phyloP scores from a whole-genome alignment of 2,888 invertebrate species.

The Epirrita christyi region DNA sequence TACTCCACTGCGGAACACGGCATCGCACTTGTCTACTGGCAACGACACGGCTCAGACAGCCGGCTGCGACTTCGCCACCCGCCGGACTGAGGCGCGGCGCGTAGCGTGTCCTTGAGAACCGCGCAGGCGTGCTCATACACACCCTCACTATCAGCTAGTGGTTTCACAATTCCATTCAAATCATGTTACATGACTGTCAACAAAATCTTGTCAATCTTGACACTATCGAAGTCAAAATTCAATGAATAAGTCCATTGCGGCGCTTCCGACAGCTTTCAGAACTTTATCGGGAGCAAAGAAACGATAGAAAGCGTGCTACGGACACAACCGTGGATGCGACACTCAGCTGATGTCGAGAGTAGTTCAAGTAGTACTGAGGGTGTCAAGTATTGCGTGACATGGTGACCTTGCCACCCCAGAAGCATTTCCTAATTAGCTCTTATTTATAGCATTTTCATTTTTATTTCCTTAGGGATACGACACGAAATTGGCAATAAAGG shows the following conservation, averaged over 20 bases:
- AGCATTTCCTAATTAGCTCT: conserved; percentile 37
- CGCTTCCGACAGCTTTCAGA: background rate
- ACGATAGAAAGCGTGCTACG: conserved; percentile 41
- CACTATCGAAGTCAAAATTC: conserved; percentile 23
- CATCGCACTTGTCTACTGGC: conserved; percentile 49
- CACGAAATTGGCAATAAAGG: conserved; percentile 19
- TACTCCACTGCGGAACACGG: conserved; percentile 70
- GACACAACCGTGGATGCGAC: conserved; percentile 35
- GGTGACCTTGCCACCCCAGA: conserved; percentile 49
- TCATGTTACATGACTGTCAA: conserved; percentile 37
- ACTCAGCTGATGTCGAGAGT: conserved; percentile 29
- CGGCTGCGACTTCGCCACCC: conserved; percentile 74
- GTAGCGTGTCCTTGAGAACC: conserved; percentile 70
- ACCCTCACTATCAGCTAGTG: conserved; percentile 70
- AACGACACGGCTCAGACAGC: conserved; percentile 52
- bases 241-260: conserved; percentile 11
- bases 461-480: conserved; percentile 25
- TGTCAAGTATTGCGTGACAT: conserved; percentile 58
- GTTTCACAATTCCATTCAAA: conserved; percentile 50
- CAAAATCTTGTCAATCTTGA: conserved; percentile 27
- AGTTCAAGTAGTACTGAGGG: conserved; percentile 46
- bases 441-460: conserved; percentile 18
- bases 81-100: conserved; percentile 78
- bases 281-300: conserved; percentile 19
- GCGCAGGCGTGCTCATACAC: conserved; percentile 73